Conservation (phyloP, 1,140 invertebrate genomes). For the Nasonia giraulti region DNA sequence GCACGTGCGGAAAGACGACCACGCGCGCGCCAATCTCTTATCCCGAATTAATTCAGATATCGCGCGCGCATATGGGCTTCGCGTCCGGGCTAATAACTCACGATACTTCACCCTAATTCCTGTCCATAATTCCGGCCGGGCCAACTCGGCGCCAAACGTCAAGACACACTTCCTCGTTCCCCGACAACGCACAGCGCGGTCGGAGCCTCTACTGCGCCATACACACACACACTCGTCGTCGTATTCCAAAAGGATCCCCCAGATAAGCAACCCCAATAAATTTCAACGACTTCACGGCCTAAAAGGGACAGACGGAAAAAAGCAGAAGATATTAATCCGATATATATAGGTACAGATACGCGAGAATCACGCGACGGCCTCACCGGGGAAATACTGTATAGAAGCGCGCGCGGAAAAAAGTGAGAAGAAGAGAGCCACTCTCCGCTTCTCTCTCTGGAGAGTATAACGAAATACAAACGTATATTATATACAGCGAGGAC, state of each 20-base stretch:
- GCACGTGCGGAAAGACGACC: neutral
- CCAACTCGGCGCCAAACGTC: conserved; percentile 29
- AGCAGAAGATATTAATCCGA: conserved; percentile 16
- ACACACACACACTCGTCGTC: conserved; percentile 12
- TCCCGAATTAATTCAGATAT: conserved; percentile 41
- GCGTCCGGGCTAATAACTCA: conserved; percentile 45
- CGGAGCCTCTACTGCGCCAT: neutral
- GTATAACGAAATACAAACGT: neutral
- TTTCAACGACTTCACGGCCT: conserved; percentile 16
- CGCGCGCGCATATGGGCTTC: neutral
- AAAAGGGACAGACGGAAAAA: conserved; percentile 6
- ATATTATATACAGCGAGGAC: neutral
- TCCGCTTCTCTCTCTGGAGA: neutral
- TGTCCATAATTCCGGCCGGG: conserved; percentile 31
- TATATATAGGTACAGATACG: neutral
- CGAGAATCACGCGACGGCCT: neutral
- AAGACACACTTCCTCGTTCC: conserved; percentile 19
- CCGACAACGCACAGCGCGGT: neutral
- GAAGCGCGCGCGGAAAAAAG: neutral
- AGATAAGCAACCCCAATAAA: conserved; percentile 47
- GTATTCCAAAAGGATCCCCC: conserved; percentile 11
- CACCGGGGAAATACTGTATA: neutral
- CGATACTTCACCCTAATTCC: conserved; percentile 47
- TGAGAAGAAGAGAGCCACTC: neutral
- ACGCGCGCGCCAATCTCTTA: neutral